Evolutionary conservation across 2,113 vertebrate species (phyloP).

Genomic region (Hypanus sabinus): DNA sequence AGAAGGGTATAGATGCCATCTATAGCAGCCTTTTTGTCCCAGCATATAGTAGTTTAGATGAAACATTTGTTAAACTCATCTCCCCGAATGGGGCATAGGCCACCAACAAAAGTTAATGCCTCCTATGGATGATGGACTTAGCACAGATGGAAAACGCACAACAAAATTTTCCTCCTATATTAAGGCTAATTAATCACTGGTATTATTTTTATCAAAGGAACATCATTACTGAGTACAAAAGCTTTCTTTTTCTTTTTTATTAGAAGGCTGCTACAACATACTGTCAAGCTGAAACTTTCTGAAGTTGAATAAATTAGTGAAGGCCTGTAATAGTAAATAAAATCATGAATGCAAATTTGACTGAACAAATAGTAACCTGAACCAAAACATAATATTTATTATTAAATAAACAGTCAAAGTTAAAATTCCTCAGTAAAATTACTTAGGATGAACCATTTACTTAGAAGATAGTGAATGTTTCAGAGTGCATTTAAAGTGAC

Average conservation of each 20-base stretch:
- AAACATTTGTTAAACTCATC: no score
- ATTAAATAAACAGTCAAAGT: not conserved
- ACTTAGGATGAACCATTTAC: not conserved
- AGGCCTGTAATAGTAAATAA: not conserved
- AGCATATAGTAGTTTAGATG: no score
- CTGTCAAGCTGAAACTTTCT: no score
- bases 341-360: not conserved
- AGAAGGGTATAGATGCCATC: no score
- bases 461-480: conserved; percentile 32
- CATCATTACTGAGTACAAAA: not conserved
- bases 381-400: conserved; percentile 10
- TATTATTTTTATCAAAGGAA: not conserved
- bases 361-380: not conserved
- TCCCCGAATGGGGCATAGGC: no score
- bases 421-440: not conserved
- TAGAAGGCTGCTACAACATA: no score
- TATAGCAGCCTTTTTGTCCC: not conserved
- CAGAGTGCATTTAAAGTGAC: conserved; percentile 36
- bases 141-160: not conserved
- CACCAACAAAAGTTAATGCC: no score
- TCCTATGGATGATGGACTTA: no score
- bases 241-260: no score
- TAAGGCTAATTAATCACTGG: not conserved
- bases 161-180: not conserved
- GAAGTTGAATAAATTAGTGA: not conserved